These are phyloP conservation scores for Trochalopteron elliotii DNA, from an alignment of 2,113 vertebrate species.

Conservation along the genomic window DNA sequence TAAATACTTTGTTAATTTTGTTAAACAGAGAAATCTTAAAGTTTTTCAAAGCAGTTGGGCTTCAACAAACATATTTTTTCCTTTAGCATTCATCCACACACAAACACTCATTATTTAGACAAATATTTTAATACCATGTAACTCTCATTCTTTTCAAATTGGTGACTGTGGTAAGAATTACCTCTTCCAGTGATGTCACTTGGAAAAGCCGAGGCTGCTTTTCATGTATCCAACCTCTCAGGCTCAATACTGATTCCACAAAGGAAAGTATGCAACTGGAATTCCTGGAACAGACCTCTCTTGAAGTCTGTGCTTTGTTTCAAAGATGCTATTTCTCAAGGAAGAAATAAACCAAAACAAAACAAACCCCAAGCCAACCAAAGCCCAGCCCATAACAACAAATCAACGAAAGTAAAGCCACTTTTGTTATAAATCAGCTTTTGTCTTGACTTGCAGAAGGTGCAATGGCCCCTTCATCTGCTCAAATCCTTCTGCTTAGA, in stretches of 20 bases:
- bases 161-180: not conserved
- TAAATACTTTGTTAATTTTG: not conserved
- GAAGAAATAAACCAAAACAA: not conserved
- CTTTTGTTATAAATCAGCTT: not conserved
- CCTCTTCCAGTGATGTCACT: not conserved
- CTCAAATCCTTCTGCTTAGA: not conserved
- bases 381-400: not conserved
- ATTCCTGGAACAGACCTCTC: slow-evolving; percentile 24
- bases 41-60: not conserved
- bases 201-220: not conserved
- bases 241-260: not conserved
- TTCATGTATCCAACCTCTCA: not conserved
- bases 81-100: not conserved
- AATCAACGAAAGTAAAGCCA: not conserved
- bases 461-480: not conserved
- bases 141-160: not conserved
- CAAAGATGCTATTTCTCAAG: not conserved
- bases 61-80: not conserved
- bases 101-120: not conserved
- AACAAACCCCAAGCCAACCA: not conserved
- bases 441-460: slow-evolving; percentile 27
- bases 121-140: slow-evolving; percentile 11
- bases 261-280: slow-evolving; percentile 10
- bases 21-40: not conserved
- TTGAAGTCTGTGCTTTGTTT: not conserved